phyloP scores from a whole-genome alignment of 2,888 invertebrate species.

The Gymnoscelis rufifasciata region DNA sequence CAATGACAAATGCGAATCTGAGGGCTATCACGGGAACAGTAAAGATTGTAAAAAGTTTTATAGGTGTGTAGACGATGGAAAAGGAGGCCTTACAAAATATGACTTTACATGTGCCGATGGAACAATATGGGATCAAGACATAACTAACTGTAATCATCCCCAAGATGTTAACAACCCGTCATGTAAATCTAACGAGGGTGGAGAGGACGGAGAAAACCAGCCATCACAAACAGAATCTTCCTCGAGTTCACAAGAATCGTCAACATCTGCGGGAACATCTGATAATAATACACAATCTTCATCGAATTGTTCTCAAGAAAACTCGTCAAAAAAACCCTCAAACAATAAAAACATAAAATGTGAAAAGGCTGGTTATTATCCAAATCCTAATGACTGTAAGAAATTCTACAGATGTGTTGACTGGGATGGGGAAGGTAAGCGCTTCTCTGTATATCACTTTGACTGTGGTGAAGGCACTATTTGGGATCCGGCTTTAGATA shows the following conservation, averaged over 20 bases:
- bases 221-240: constrained; percentile 27
- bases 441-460: constrained; percentile 82
- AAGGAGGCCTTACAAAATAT: constrained; percentile 78
- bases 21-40: constrained; percentile 82
- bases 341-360: constrained; percentile 58
- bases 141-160: constrained; percentile 67
- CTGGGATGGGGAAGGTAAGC: constrained; percentile 75
- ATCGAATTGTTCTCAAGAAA: constrained; percentile 44
- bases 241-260: constrained; percentile 16
- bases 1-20: constrained; percentile 63
- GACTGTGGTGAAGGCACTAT: constrained; percentile 85
- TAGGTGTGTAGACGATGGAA: constrained; percentile 82
- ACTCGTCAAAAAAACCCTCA: constrained; percentile 44
- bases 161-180: constrained; percentile 58
- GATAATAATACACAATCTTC: constrained; percentile 37
- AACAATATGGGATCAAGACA: constrained; percentile 84
- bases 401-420: constrained; percentile 84
- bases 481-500: constrained; percentile 82
- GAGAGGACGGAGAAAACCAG: constrained; percentile 19
- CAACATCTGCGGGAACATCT: constrained; percentile 33
- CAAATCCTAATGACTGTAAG: constrained; percentile 80
- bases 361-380: constrained; percentile 80
- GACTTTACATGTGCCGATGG: constrained; percentile 83
- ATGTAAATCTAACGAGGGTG: constrained; percentile 39
- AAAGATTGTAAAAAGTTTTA: constrained; percentile 82